Percentiles rank a stretch among this genome's conserved stretches.
Conservation (phyloP, 64 coral and sea anemone species). For the Cladopsammia gracilis region DNA sequence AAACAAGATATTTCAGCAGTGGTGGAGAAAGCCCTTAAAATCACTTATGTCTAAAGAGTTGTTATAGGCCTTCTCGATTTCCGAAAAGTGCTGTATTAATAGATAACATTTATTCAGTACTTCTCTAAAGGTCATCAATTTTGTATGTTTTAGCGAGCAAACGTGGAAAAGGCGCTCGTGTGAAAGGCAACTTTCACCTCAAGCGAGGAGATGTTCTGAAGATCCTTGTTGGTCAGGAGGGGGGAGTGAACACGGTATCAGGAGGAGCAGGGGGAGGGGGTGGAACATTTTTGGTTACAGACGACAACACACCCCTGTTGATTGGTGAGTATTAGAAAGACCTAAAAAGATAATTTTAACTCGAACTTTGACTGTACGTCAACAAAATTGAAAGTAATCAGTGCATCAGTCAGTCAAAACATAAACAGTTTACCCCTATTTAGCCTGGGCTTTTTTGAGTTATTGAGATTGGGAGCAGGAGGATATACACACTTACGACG, state of each 20-base stretch:
- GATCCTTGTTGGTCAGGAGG: slow-evolving; percentile 89
- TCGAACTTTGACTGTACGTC: background rate
- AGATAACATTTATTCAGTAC: background rate
- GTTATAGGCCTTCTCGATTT: no score
- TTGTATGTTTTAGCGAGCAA: slow-evolving; percentile 54
- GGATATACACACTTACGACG: no score
- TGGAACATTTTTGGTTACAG: slow-evolving; percentile 79
- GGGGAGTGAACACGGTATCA: slow-evolving; percentile 79
- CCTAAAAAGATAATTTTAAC: background rate
- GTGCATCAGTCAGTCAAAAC: no score
- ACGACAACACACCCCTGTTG: slow-evolving; percentile 78
- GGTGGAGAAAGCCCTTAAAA: no score
- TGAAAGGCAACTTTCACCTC: slow-evolving; percentile 86
- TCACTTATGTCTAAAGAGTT: no score
- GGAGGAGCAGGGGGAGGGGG: slow-evolving; percentile 93
- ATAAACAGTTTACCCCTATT: no score
- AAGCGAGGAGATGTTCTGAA: slow-evolving; percentile 83
- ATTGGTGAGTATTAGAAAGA: slow-evolving; percentile 54
- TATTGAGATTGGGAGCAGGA: no score
- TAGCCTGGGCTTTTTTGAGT: no score
- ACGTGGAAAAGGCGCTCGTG: slow-evolving; percentile 76
- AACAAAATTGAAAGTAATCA: no score
- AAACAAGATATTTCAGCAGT: no score
- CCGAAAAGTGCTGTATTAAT: no score
- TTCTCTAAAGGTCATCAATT: background rate